phyloP scores from a whole-genome alignment of 2,113 vertebrate genomes.

The Barnardius zonarius region DNA sequence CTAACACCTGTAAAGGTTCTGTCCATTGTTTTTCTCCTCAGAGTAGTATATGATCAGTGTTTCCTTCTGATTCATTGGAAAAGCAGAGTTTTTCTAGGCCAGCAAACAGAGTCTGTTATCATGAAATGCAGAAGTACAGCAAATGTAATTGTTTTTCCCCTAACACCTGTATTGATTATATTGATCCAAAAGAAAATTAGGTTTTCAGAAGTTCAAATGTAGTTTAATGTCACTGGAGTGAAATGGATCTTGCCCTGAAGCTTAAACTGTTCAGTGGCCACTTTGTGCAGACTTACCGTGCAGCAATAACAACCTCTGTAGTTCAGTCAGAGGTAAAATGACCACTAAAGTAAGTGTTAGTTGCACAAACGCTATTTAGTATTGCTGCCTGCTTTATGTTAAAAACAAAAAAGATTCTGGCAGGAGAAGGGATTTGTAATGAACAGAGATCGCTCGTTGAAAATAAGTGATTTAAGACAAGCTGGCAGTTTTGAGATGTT shows the following conservation, averaged over 20 bases:
- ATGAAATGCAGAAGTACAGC: not conserved
- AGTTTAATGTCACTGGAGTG: conserved; percentile 30
- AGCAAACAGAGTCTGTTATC: not conserved
- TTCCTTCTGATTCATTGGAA: not conserved
- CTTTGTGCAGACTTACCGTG: not conserved
- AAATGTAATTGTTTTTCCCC: not conserved
- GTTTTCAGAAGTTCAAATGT: conserved; percentile 57
- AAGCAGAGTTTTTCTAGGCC: not conserved
- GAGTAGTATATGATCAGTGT: not conserved
- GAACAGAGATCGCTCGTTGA: not conserved
- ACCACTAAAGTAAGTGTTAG: not conserved
- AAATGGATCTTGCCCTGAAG: not conserved
- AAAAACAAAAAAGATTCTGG: not conserved
- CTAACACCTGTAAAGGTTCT: not conserved
- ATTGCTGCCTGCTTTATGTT: not conserved
- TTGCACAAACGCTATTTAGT: not conserved
- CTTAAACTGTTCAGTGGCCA: not conserved
- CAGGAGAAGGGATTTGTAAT: not conserved
- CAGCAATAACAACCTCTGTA: not conserved
- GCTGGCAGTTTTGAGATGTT: not conserved
- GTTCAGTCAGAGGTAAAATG: not conserved
- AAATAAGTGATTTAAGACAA: not conserved
- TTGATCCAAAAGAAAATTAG: conserved; percentile 58
- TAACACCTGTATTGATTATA: conserved; percentile 18
- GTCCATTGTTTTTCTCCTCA: not conserved